Conservation (phyloP, 2,797 vertebrate genomes). For the Garrulus glandarius region DNA sequence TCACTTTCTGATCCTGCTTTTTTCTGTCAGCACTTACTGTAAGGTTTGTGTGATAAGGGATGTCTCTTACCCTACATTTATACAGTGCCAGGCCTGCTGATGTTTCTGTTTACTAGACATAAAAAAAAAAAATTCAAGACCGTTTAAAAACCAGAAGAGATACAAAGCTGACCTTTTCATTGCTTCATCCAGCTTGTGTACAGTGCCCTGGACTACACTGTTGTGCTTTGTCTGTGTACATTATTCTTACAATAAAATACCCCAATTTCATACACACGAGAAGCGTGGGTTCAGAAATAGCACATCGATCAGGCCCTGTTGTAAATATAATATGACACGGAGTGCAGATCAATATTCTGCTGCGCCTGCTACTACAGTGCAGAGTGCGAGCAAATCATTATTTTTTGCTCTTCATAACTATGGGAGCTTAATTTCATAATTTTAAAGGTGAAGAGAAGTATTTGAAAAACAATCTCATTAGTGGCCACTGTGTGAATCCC, state of each 20-base stretch:
- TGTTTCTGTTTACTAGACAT: not conserved
- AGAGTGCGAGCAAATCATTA: not conserved
- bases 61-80: not conserved
- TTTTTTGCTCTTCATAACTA: slow-evolving; percentile 34
- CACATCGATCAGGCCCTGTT: slow-evolving; percentile 38
- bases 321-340: slow-evolving; percentile 18
- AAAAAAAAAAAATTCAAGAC: not conserved
- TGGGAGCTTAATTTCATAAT: slow-evolving; percentile 18
- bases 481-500: not conserved
- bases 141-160: not conserved
- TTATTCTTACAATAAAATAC: slow-evolving; percentile 29
- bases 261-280: not conserved
- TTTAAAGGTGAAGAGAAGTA: slow-evolving; percentile 4
- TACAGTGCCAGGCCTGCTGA: not conserved
- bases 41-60: not conserved
- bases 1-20: not conserved
- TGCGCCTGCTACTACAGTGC: not conserved
- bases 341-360: slow-evolving; percentile 22
- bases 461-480: not conserved
- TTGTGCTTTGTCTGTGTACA: not conserved
- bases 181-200: not conserved
- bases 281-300: slow-evolving; percentile 17
- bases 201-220: not conserved
- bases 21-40: not conserved
- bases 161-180: slow-evolving; percentile 12